Evolutionary conservation across 2,888 invertebrate species (phyloP), one percentile per base, ranked within the genome.

Genomic region (Hydriomena furcata): DNA sequence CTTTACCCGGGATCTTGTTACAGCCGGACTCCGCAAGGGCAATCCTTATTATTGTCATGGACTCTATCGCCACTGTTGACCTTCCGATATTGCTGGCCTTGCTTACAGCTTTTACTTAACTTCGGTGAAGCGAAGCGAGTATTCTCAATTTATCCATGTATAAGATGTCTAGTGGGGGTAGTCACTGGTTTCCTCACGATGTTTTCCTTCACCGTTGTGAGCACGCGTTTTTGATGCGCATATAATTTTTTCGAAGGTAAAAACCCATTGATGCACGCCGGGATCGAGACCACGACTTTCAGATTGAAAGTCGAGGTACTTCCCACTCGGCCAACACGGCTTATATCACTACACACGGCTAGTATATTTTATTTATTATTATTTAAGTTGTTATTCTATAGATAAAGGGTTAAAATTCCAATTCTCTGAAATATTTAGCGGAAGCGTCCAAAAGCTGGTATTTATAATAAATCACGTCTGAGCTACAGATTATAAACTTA

Each of bases 401-500:
- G 28, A 28, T 12, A 47, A 34, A 25, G 13, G 10, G 20, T 40
- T 21, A 31, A 36, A 30, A 41, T 11, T 17, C 21, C 7, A 17
- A 32, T 31, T 27, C 42, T 13, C 21, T 2, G 31, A 24, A 30
- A 42, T 17, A 24, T 34, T 28, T 30, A 31, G 23, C 23, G 37
- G 23, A 38, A 32, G 36, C 30, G 45, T 54, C 52, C 52, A 48
- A 44, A 42, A 41, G 36, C 55, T 45, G 45, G 35, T 32, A 55
- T 60, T 55, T 62, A 61, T 63, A 53, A 68, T 73, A 72, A 72
- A 73, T 71, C 66, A 65, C 57, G 55, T 41, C 56, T 56, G 59
- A 34, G 57, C 62, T 55, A 56, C 61, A 68, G 70, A 72, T 71
- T 73, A 70, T 71, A 57, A 61, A 63, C 68, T 73, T 71, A 73